phyloP scores from a whole-genome alignment of 2,888 invertebrate genomes.

The Matsumyia berberina region DNA sequence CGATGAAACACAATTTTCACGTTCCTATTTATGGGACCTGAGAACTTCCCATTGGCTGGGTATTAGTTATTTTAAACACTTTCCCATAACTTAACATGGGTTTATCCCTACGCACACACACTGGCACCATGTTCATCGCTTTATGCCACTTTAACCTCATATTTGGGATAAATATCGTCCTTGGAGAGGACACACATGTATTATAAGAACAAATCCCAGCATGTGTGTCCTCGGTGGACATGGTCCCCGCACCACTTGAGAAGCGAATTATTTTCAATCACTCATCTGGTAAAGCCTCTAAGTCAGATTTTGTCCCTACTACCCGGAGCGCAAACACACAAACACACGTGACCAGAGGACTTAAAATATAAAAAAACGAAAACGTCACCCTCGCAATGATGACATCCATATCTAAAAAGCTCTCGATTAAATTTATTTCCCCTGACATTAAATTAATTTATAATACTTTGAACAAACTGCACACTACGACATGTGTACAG shows the following conservation, averaged over 20 bases:
- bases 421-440: slow-evolving; percentile 72
- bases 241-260: background rate
- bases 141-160: slow-evolving; percentile 17
- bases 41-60: no score
- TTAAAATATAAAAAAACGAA: slow-evolving; percentile 12
- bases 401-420: slow-evolving; percentile 68
- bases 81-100: slow-evolving; percentile 18
- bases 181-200: slow-evolving; percentile 8
- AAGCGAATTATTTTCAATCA: slow-evolving; percentile 60
- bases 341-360: slow-evolving; percentile 43
- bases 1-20: no score
- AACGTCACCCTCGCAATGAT: slow-evolving; percentile 23
- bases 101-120: slow-evolving; percentile 28
- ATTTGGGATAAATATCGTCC: slow-evolving; percentile 41
- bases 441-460: slow-evolving; percentile 73
- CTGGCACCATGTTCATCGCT: background rate
- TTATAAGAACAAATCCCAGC: slow-evolving; percentile 44
- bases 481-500: background rate
- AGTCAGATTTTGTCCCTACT: slow-evolving; percentile 29
- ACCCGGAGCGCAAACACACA: background rate
- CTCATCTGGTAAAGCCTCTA: slow-evolving; percentile 61
- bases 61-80: no score
- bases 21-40: no score
- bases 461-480: slow-evolving; percentile 68
- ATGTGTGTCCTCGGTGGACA: slow-evolving; percentile 34